A percentile compares a stretch with the other conserved stretches of the same genome.
Evolutionary conservation across 2,888 invertebrate genomes (phyloP).

Genomic region (Sericinus montela): DNA sequence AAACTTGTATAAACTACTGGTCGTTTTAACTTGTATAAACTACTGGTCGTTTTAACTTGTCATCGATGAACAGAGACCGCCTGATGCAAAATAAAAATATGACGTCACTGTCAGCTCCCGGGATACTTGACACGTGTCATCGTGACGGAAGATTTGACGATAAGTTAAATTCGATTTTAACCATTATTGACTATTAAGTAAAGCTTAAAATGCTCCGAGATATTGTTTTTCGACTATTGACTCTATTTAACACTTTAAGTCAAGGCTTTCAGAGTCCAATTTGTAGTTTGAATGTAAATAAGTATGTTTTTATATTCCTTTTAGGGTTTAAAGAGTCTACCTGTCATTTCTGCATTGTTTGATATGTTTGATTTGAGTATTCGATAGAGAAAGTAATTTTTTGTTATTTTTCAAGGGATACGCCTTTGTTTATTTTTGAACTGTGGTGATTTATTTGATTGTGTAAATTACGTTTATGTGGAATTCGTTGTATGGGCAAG

Average conservation of each 20-base stretch:
- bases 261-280: constrained; percentile 22
- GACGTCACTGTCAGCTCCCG: constrained; percentile 67
- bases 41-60: constrained; percentile 45
- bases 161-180: constrained; percentile 20
- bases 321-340: constrained; percentile 40
- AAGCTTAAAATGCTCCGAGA: background rate
- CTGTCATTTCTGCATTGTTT: constrained; percentile 57
- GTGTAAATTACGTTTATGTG: no score
- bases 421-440: no score
- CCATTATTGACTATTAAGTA: constrained; percentile 19
- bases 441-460: no score
- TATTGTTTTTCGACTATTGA: background rate
- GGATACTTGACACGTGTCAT: constrained; percentile 61
- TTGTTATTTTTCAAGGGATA: constrained; percentile 21
- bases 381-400: constrained; percentile 29
- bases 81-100: constrained; percentile 64
- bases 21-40: constrained; percentile 11
- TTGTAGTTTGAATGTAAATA: constrained; percentile 18
- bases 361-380: constrained; percentile 49
- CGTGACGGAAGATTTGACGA: constrained; percentile 47
- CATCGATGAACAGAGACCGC: constrained; percentile 44
- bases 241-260: background rate
- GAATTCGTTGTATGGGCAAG: no score
- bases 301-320: constrained; percentile 30
- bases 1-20: constrained; percentile 13